These are phyloP conservation scores for Melikaiella ostensackeni DNA, from an alignment of 2,888 invertebrate genomes.

Conservation along the genomic window DNA sequence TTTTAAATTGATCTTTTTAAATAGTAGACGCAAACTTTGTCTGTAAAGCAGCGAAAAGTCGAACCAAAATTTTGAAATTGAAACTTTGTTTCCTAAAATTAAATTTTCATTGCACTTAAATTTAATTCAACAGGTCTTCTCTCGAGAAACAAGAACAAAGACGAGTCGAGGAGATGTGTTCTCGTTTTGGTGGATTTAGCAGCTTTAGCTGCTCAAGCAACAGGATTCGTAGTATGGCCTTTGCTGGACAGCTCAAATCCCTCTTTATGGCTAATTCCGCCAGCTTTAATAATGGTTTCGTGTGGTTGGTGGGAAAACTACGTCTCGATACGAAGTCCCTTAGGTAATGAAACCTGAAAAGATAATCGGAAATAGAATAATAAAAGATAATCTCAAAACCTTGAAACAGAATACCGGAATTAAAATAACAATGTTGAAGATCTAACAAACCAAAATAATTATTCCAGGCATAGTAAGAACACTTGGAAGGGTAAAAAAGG, in stretches of 20 bases:
- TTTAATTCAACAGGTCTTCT: slow-evolving; percentile 81
- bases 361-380: not conserved
- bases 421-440: not conserved
- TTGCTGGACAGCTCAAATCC: slow-evolving; percentile 85
- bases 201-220: slow-evolving; percentile 92
- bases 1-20: no score
- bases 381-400: not conserved
- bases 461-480: slow-evolving; percentile 83
- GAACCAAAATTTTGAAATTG: not conserved
- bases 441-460: not conserved
- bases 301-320: slow-evolving; percentile 99
- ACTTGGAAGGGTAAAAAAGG: slow-evolving; percentile 88
- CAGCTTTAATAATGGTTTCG: slow-evolving; percentile 91
- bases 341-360: slow-evolving; percentile 78
- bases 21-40: no score
- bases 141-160: slow-evolving; percentile 86
- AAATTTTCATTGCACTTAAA: not conserved
- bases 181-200: slow-evolving; percentile 90
- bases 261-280: slow-evolving; percentile 91
- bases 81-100: not conserved
- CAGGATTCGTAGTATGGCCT: slow-evolving; percentile 96
- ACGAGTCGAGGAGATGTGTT: slow-evolving; percentile 86
- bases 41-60: no score
- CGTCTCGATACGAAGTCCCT: slow-evolving; percentile 90
- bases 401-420: not conserved